Evolutionary conservation across 2,113 vertebrate species (phyloP).

Genomic region (Synchiropus splendidus): DNA sequence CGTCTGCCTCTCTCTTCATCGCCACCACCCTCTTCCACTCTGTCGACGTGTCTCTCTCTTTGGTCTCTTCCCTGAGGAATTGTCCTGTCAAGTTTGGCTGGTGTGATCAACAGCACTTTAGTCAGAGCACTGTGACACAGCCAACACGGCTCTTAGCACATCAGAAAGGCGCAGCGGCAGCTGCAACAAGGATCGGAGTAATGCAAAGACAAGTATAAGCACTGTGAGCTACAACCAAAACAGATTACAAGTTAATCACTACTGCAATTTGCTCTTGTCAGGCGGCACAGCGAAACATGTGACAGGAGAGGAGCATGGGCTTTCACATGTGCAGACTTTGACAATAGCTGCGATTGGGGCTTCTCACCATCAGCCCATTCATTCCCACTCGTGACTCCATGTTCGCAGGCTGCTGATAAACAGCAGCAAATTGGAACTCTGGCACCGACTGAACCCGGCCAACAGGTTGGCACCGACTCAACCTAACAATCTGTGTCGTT

Average conservation of each 20-base stretch:
- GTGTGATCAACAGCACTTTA: constrained; percentile 48
- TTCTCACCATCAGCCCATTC: constrained; percentile 16
- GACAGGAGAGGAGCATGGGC: not conserved
- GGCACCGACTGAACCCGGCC: constrained; percentile 20
- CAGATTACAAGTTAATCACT: constrained; percentile 12
- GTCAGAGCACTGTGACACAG: constrained; percentile 26
- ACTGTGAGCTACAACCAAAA: constrained; percentile 5
- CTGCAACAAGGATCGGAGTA: constrained; percentile 34
- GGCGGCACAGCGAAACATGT: not conserved
- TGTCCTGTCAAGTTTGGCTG: constrained; percentile 33
- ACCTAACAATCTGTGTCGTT: constrained; percentile 12
- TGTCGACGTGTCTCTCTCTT: too few species aligned
- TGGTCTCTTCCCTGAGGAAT: constrained; percentile 30
- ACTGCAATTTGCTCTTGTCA: constrained; percentile 18
- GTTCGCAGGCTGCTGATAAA: constrained; percentile 21
- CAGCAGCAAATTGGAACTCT: constrained; percentile 18
- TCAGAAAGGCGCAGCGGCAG: constrained; percentile 31
- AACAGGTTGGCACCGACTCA: constrained; percentile 17
- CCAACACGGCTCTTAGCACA: constrained; percentile 29
- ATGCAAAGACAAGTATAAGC: constrained; percentile 25
- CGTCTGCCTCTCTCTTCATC: not conserved
- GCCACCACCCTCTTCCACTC: not conserved
- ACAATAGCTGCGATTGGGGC: constrained; percentile 18
- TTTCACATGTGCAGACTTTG: constrained; percentile 11
- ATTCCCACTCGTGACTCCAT: constrained; percentile 4